Base-by-base conservation (phyloP, 2,113 vertebrate species). In the Chloropsis hardwickii region DNA sequence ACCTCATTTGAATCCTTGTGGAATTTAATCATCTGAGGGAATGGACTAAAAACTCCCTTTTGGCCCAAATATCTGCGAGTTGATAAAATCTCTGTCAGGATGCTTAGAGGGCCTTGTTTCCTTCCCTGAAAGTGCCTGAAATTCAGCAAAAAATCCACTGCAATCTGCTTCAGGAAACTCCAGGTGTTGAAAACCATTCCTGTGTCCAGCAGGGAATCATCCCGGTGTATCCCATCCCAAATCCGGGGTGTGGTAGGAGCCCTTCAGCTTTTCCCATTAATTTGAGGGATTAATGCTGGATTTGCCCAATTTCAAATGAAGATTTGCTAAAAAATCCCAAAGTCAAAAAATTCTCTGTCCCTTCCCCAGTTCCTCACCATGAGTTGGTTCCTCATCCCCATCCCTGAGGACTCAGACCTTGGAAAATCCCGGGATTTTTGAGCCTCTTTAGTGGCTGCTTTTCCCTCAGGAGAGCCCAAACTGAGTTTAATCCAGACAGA, bases 321-420 rank as follows among this genome's bases (percentile, higher is more conserved):
- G n/a, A 31, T 47, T 56, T 12, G 1, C 31, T 66, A 20, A 71
- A 88, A 86, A 71, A 28, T 1, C 6, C 12, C 14, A 3, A 50
- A 79, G 28, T 12, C 2, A 51, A 29, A 33, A 33, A 79, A 66
- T 66, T 39, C 12, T 19, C 14, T 19, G 40, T 31, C 19, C 4
- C 7, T 35, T 23, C 29, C 44, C 27, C 10, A 3, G 7, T 66
- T 83, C n/a, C 39, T 57, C 57, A 25, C 18, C 23, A 12, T 0
- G 1, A 31, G 12, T 10, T 53, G 5, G 14, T 61, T 90, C 53
- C 57, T 20, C 42, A 24, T 60, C 51, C 35, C 48, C 33, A 12
- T 47, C 51, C 48, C 12, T 1, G 1, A 22, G n/a, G n/a, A 4
- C 4, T 5, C 51, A 57, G 47, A 42, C 5, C 5, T 23, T 37